phyloP scores from a whole-genome alignment of 2,797 vertebrate genomes.

The Anguilla marmorata region DNA sequence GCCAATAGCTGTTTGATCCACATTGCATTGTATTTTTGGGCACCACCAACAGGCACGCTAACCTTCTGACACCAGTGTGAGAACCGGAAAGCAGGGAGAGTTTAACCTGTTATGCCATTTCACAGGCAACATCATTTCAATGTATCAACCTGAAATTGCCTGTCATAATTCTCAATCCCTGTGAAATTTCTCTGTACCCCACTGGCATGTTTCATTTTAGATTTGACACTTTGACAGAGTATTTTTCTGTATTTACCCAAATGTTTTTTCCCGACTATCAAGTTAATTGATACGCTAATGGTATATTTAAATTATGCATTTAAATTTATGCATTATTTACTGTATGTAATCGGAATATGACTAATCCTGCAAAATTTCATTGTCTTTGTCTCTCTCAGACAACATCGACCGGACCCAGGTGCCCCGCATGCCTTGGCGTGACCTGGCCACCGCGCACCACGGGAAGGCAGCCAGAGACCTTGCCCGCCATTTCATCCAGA shows the following conservation, averaged over 20 bases:
- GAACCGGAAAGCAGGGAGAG: not conserved
- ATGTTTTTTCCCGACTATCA: not conserved
- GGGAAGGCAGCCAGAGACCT: conserved; percentile 81
- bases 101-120: not conserved
- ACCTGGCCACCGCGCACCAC: conserved; percentile 78
- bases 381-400: conserved; percentile 63
- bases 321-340: not conserved
- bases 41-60: not conserved
- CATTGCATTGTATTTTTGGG: not conserved
- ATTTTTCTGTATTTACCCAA: not conserved
- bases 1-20: not conserved
- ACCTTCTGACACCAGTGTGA: not conserved
- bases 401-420: conserved; percentile 79
- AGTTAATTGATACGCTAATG: not conserved
- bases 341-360: not conserved
- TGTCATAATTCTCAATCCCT: not conserved
- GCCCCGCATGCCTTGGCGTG: conserved; percentile 88
- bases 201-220: not conserved
- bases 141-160: not conserved
- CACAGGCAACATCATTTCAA: not conserved
- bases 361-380: not conserved
- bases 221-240: not conserved
- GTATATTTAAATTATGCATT: not conserved
- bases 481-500: conserved; percentile 87
- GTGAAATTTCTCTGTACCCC: not conserved